A percentile compares a stretch with the other conserved stretches of the same genome.
Conservation (phyloP, 2,888 invertebrate genomes). For the Eristalinus aeneus region DNA sequence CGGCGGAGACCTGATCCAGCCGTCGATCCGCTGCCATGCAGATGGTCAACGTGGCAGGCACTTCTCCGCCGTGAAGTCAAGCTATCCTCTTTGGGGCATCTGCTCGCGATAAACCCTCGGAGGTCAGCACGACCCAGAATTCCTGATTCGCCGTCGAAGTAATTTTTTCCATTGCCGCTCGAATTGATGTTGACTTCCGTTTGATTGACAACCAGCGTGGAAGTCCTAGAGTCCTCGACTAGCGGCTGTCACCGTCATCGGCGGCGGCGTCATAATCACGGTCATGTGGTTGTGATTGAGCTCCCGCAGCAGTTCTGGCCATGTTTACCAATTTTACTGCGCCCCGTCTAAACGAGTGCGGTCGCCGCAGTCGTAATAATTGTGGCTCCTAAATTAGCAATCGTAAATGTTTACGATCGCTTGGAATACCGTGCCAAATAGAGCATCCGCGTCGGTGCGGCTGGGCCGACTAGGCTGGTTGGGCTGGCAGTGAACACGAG, state of each 20-base stretch:
- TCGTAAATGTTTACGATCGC: conserved; percentile 69
- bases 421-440: conserved; percentile 64
- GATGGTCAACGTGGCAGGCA: neutral
- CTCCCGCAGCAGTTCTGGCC: conserved; percentile 7
- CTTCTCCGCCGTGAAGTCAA: neutral
- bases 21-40: neutral
- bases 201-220: conserved; percentile 57
- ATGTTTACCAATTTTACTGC: conserved; percentile 51
- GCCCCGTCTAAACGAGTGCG: conserved; percentile 46
- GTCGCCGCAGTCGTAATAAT: conserved; percentile 53
- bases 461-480: neutral
- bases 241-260: conserved; percentile 6
- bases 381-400: conserved; percentile 67
- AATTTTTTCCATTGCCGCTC: conserved; percentile 3
- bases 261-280: neutral
- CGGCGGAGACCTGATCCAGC: neutral
- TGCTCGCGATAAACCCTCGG: conserved; percentile 46
- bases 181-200: conserved; percentile 52
- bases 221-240: conserved; percentile 28
- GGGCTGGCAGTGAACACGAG: conserved; percentile 26
- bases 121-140: conserved; percentile 64
- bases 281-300: conserved; percentile 29
- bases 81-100: neutral
- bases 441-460: conserved; percentile 37
- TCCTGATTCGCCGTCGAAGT: conserved; percentile 6